A percentile compares a stretch with the other conserved stretches of the same genome.
These are phyloP conservation scores for Sialis fuliginosa DNA, from an alignment of 2,888 invertebrate genomes.

Conservation along the genomic window DNA sequence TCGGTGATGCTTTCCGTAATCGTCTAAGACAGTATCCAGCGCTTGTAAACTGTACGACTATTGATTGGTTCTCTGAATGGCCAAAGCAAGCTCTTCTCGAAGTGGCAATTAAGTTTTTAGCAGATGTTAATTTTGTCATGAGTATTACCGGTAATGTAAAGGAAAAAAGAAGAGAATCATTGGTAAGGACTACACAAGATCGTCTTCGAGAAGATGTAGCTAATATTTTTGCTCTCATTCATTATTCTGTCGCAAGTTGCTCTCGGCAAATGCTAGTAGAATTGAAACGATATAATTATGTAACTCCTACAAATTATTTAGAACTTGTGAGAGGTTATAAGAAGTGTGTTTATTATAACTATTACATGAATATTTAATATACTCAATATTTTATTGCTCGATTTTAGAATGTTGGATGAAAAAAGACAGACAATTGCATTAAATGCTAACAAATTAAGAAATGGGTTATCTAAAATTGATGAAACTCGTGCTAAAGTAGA, in stretches of 20 bases:
- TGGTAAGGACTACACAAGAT: constrained; percentile 30
- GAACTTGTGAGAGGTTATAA: constrained; percentile 74
- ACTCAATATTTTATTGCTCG: not conserved
- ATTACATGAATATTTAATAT: not conserved
- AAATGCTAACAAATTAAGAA: constrained; percentile 62
- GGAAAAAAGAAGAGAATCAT: constrained; percentile 20
- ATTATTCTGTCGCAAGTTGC: constrained; percentile 59
- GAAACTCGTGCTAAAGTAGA: constrained; percentile 69
- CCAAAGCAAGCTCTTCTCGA: constrained; percentile 76
- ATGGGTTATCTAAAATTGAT: constrained; percentile 72
- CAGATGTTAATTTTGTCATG: constrained; percentile 49
- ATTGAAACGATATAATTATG: constrained; percentile 68
- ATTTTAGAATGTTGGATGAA: constrained; percentile 42
- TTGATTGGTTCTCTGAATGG: constrained; percentile 85
- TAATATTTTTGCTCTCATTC: constrained; percentile 61
- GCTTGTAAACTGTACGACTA: constrained; percentile 70
- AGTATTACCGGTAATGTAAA: constrained; percentile 44
- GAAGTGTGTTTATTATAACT: constrained; percentile 30
- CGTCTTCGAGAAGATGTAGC: constrained; percentile 46
- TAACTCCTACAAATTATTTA: constrained; percentile 76
- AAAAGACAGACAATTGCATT: constrained; percentile 55
- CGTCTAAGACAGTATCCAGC: constrained; percentile 78
- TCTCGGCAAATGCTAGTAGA: constrained; percentile 57
- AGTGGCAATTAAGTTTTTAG: constrained; percentile 68
- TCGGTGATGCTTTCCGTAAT: constrained; percentile 69